Evolutionary conservation across 2,888 invertebrate genomes (phyloP).

Genomic region (Trissonchulus latispiculum): DNA sequence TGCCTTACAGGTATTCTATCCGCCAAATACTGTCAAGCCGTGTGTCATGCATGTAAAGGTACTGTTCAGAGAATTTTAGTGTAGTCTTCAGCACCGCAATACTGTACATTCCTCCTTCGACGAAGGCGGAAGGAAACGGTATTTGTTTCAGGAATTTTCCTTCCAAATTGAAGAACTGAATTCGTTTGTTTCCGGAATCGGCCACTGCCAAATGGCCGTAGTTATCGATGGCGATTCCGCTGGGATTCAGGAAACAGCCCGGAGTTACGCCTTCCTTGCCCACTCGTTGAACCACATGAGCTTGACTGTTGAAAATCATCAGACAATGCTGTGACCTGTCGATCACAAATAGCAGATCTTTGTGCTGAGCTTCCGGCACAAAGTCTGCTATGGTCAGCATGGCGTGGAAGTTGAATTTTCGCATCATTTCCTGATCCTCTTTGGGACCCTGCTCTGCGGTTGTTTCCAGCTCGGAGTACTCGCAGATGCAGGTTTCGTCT

Average conservation of each 20-base stretch:
- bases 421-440: no score
- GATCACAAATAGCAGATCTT: neutral
- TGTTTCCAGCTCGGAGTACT: neutral
- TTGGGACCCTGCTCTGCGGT: neutral
- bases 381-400: slow-evolving; percentile 17
- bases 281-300: neutral
- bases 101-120: neutral
- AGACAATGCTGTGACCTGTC: neutral
- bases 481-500: slow-evolving; percentile 18
- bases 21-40: slow-evolving; percentile 9
- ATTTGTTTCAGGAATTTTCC: slow-evolving; percentile 19
- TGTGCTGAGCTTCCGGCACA: neutral
- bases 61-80: neutral
- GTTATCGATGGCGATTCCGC: slow-evolving; percentile 9
- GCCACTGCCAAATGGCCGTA: slow-evolving; percentile 21
- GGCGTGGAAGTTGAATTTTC: slow-evolving; percentile 18
- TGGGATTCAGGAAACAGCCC: slow-evolving; percentile 13
- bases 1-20: slow-evolving; percentile 4
- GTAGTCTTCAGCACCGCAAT: neutral
- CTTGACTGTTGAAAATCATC: slow-evolving; percentile 11
- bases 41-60: neutral
- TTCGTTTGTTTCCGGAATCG: slow-evolving; percentile 19
- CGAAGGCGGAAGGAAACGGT: slow-evolving; percentile 7
- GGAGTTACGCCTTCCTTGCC: slow-evolving; percentile 21
- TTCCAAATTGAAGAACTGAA: slow-evolving; percentile 19